These are phyloP conservation scores for Larimichthys polyactis DNA, from an alignment of 2,113 vertebrate genomes.

Conservation along the genomic window DNA sequence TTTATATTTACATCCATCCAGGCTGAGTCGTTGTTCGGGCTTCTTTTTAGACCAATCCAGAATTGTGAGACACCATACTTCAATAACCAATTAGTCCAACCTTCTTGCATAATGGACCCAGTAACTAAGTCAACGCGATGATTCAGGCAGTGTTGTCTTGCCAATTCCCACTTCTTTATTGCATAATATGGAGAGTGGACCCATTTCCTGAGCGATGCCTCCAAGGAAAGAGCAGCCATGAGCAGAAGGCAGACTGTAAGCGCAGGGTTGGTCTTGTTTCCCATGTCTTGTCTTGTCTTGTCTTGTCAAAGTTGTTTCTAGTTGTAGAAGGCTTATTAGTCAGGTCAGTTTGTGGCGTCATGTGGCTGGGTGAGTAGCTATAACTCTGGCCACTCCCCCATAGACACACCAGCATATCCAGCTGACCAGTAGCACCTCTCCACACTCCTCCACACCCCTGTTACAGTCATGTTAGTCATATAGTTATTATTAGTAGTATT, in stretches of 20 bases:
- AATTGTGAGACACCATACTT: neutral
- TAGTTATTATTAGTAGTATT: too few relatives aligned
- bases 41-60: conserved; percentile 58
- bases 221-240: neutral
- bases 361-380: neutral
- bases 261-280: neutral
- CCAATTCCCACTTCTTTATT: conserved; percentile 9
- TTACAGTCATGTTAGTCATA: neutral
- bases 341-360: neutral
- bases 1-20: conserved; percentile 49
- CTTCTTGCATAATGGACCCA: too few relatives aligned
- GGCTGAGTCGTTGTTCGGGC: neutral
- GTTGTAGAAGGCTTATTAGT: neutral
- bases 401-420: conserved; percentile 14
- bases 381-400: conserved; percentile 32
- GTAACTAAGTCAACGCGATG: neutral
- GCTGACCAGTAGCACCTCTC: neutral
- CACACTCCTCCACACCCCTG: neutral
- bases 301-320: neutral
- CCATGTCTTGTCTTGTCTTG: conserved; percentile 6
- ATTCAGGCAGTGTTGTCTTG: conserved; percentile 13
- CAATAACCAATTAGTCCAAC: fast-evolving
- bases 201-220: fast-evolving
- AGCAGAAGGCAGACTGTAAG: conserved; percentile 25
- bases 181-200: fast-evolving